Base-by-base conservation (phyloP, 2,113 vertebrate genomes). In the Psammodynastes pulverulentus region DNA sequence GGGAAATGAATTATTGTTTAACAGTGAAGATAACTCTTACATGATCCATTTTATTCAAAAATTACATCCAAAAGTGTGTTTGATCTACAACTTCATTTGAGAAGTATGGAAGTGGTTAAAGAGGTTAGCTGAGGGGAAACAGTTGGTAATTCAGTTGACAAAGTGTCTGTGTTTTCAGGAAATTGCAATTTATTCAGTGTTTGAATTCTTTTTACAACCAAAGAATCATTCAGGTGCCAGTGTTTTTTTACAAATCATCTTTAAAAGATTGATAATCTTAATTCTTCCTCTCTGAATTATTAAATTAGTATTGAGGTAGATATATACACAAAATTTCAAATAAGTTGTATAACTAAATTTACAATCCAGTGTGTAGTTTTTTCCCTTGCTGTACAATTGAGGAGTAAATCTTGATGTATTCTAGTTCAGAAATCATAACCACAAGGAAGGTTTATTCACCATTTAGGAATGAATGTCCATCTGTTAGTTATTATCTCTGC, bases 381-480 rank as follows among this genome's bases (percentile, higher is more conserved):
- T 85, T n/a, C 48, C 94, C 93, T 94, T 85, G 43, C 94, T 8
- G 43, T 52, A 92, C 93, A 91, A 91, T 91, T 93, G 89, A 91
- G 89, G 62, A 94, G 89, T 90, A 62, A 90, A 79, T 96, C 95
- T 96, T 84, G 48, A 86, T 95, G n/a, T 93, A 96, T 96, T 95
- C 51, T 87, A 92, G 86, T 94, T 97, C 96, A 96, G 96, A 95
- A 94, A 95, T 96, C 95, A 94, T 95, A 96, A 97, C 96, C 96
- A 95, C 96, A 95, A 91, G 0, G 92, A 94, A 93, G 91, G 89
- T 58, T 97, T 97, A 95, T 96, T 97, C 97, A 97, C 89, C 91
- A 93, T 95, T 96, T 94, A 93, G 97, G 97, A 97, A 97, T 97
- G 97, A 96, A 95, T 93, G 95, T 93, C 95, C 97, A 97, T 97